Base-by-base conservation (phyloP, 2,888 invertebrate species). In the Stenotaenia linearis region DNA sequence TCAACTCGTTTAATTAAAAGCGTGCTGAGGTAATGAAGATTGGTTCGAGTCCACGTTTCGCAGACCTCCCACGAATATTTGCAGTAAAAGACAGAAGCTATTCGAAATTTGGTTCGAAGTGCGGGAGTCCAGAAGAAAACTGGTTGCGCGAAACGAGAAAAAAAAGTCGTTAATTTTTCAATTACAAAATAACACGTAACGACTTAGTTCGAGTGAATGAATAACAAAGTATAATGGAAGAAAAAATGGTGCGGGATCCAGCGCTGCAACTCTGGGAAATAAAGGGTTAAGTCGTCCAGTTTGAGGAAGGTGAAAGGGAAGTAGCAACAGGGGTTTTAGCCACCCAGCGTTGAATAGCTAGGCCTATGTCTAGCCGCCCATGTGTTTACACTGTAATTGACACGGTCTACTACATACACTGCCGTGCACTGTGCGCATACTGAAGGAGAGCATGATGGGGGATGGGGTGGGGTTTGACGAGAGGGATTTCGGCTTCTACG, bases 1-100 rank as follows among this genome's bases (percentile, higher is more conserved):
- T 69, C 69, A 69, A 69, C 69, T 28, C 69, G 25, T 69, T 69
- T 69, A 69, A 69, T 69, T 69, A 69, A 28, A 28, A 69, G 69
- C 69, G 69, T 69, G 69, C 69, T 69, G 69, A 69, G 69, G 69
- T 69, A 69, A 69, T 69, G 69, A 69, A 69, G 69, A 69, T 69
- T 69, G 28, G 25, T 69, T 69, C 69, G 69, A 28, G 25, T 69
- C 69, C 12, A 28, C 15, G 25, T 69, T 25, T n/a, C n/a, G 6
- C 25, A 69, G 69, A 69, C 69, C 69, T 69, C 69, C 69, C 69
- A 69, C 69, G 69, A 69, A 69, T 28, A 15, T 28, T 69, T 69
- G 25, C n/a, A 69, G 25, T 69, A 69, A 69, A 69, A 69, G 69
- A 69, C 69, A 69, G 56, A 18, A 69, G 25, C 69, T 28, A 69